Percentiles rank a stretch among this genome's conserved stretches.
Conservation (phyloP, 2,113 vertebrate species). For the Neotoma lepida region DNA sequence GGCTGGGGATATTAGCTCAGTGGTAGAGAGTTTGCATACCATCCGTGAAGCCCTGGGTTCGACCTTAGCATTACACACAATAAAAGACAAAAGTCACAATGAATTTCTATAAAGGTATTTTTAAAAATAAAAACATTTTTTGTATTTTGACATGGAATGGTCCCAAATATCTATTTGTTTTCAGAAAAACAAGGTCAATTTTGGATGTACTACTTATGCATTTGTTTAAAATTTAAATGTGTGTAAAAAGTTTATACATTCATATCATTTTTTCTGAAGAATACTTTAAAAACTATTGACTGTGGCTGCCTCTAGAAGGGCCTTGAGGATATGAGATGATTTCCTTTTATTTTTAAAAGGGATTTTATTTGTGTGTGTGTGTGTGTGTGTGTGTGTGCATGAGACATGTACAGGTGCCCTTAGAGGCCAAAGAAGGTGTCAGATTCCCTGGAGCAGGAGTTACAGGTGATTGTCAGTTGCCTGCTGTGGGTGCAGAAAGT, state of each 20-base stretch:
- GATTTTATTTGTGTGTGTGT: background rate
- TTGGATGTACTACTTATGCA: background rate
- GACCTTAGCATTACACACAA: background rate
- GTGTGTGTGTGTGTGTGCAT: no score
- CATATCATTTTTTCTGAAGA: background rate
- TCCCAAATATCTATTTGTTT: background rate
- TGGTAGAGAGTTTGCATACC: background rate
- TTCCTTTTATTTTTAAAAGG: background rate
- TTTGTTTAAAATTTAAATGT: constrained; percentile 41
- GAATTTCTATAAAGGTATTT: background rate
- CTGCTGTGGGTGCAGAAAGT: background rate
- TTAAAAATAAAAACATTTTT: background rate
- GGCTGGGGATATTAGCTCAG: background rate
- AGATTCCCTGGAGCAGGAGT: background rate
- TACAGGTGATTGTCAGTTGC: background rate
- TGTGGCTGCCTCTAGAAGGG: background rate
- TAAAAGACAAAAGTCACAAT: background rate
- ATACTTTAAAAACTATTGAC: constrained; percentile 26
- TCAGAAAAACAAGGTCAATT: background rate
- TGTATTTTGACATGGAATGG: background rate
- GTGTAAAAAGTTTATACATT: background rate
- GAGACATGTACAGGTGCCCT: background rate
- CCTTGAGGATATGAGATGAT: background rate
- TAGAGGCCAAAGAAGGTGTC: background rate
- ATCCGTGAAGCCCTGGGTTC: background rate